Conservation (phyloP, 2,888 invertebrate genomes). For the Clitarchus hookeri region DNA sequence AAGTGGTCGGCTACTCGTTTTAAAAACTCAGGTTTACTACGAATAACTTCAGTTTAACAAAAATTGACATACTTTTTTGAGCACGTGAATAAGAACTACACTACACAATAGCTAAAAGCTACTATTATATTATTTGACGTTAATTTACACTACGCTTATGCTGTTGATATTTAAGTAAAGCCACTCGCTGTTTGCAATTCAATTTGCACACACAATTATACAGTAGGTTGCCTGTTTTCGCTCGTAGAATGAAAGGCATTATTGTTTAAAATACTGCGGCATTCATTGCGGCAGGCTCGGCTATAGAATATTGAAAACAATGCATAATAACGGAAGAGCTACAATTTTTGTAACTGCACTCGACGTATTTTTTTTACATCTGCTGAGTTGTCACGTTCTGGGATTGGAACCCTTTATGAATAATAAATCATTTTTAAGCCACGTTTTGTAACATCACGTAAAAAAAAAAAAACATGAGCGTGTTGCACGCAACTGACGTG, state of each 20-base stretch:
- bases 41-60: no score
- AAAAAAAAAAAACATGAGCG: slow-evolving; percentile 7
- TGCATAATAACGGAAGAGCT: slow-evolving; percentile 3
- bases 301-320: slow-evolving; percentile 18
- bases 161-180: no score
- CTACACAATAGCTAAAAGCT: not conserved
- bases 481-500: not conserved
- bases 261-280: not conserved
- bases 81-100: not conserved
- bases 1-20: no score
- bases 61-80: no score
- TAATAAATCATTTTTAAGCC: slow-evolving; percentile 15
- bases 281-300: not conserved
- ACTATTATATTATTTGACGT: not conserved
- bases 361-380: not conserved
- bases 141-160: not conserved
- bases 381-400: slow-evolving; percentile 22
- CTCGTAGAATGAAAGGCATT: not conserved
- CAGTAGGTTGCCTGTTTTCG: not conserved
- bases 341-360: not conserved
- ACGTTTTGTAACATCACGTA: slow-evolving; percentile 19
- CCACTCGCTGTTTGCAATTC: no score
- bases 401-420: slow-evolving; percentile 16
- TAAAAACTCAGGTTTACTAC: no score
- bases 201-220: no score